Evolutionary conservation across 2,113 vertebrate genomes (phyloP).

Genomic region (Cephalopholis sonnerati): DNA sequence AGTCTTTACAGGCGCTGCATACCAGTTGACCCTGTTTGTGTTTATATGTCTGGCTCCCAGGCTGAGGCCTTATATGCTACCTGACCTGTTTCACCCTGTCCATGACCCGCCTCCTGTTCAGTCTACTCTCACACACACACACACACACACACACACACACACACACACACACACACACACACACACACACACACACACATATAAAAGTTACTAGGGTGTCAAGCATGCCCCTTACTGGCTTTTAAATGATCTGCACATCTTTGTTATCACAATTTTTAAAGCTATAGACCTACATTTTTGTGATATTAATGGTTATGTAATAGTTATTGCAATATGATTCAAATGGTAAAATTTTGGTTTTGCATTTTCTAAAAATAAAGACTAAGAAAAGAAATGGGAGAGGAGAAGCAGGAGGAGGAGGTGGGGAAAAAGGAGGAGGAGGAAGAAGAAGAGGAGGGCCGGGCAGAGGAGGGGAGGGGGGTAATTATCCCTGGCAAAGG

Average conservation of each 20-base stretch:
- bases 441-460: background rate
- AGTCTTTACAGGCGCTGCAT: slow-evolving; percentile 77
- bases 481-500: slow-evolving; percentile 65
- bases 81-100: slow-evolving; percentile 70
- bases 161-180: background rate
- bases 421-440: slow-evolving; percentile 4
- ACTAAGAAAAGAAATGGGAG: background rate
- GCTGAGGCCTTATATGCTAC: slow-evolving; percentile 84
- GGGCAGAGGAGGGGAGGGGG: background rate
- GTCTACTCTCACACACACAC: background rate
- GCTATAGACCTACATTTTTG: background rate
- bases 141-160: background rate
- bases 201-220: background rate
- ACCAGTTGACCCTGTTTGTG: slow-evolving; percentile 81
- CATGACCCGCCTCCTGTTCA: background rate
- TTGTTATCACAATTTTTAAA: background rate
- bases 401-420: slow-evolving; percentile 14
- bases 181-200: no score
- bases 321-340: background rate
- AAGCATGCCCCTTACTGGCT: background rate
- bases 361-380: background rate
- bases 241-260: background rate
- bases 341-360: background rate
- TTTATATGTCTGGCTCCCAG: slow-evolving; percentile 85
- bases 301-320: slow-evolving; percentile 13